Percentiles rank a stretch among this genome's conserved stretches.
Conservation (phyloP, 2,797 vertebrate genomes). For the Lacerta agilis region DNA sequence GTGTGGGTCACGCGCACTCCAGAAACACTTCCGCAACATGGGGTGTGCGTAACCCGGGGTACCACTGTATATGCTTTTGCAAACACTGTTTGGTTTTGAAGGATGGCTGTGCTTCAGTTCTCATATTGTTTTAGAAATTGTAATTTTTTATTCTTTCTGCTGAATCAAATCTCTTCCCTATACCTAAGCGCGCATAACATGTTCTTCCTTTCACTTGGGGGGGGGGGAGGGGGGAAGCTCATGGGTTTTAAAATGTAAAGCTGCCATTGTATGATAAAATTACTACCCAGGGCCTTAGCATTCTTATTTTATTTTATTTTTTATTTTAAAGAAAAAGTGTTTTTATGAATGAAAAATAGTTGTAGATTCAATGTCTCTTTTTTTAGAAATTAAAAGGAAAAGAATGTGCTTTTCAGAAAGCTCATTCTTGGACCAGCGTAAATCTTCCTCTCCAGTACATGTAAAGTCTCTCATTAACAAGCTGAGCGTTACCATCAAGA, state of each 20-base stretch:
- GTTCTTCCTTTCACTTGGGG: neutral
- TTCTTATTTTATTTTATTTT: neutral
- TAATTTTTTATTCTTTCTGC: too few species aligned
- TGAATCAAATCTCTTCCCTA: too few species aligned
- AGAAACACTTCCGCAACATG: too few species aligned
- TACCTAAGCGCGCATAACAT: neutral
- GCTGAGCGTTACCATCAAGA: slow-evolving; percentile 69
- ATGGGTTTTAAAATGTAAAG: neutral
- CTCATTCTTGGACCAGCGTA: slow-evolving; percentile 46
- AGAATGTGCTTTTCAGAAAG: slow-evolving; percentile 61
- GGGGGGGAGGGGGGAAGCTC: neutral
- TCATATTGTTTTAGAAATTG: too few species aligned
- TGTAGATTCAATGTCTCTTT: slow-evolving; percentile 24
- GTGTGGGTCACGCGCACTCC: too few species aligned
- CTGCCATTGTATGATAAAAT: neutral
- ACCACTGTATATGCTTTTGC: too few species aligned
- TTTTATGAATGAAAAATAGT: slow-evolving; percentile 18
- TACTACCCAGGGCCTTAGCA: neutral
- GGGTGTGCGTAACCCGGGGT: too few species aligned
- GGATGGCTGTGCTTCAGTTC: too few species aligned
- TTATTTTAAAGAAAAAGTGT: neutral
- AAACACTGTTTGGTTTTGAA: neutral
- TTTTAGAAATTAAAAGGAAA: slow-evolving; percentile 24
- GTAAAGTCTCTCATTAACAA: slow-evolving; percentile 75
- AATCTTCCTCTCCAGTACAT: slow-evolving; percentile 57